Conservation (phyloP, 2,797 vertebrate species). For the Emydoidea blandingii region DNA sequence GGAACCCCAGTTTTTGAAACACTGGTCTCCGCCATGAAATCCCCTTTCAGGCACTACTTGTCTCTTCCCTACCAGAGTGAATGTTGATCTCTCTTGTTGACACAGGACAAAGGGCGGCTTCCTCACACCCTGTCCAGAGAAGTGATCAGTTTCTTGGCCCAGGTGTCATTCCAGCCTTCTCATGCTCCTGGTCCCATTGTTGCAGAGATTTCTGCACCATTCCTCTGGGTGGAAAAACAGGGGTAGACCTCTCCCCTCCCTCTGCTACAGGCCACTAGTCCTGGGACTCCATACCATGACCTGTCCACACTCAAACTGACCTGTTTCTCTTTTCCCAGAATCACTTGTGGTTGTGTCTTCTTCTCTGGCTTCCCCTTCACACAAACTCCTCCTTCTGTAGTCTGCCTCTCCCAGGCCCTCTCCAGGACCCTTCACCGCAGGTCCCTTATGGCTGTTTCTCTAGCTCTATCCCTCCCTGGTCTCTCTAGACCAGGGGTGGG, state of each 20-base stretch:
- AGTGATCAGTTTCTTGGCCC: neutral
- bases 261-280: neutral
- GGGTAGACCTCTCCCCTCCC: neutral
- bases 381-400: neutral
- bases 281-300: neutral
- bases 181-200: neutral
- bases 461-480: neutral
- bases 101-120: neutral
- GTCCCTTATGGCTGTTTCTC: neutral
- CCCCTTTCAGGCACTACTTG: neutral
- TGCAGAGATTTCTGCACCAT: neutral
- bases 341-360: neutral
- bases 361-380: neutral
- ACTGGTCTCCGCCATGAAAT: no score
- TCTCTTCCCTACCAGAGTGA: neutral
- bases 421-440: neutral
- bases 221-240: neutral
- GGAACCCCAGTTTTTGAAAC: no score
- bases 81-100: neutral
- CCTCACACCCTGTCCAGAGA: neutral
- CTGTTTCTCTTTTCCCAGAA: neutral
- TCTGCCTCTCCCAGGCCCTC: neutral
- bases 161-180: neutral
- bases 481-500: neutral
- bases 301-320: neutral